Conservation (phyloP, 2,888 invertebrate genomes). For the Eustalomyia histrio region DNA sequence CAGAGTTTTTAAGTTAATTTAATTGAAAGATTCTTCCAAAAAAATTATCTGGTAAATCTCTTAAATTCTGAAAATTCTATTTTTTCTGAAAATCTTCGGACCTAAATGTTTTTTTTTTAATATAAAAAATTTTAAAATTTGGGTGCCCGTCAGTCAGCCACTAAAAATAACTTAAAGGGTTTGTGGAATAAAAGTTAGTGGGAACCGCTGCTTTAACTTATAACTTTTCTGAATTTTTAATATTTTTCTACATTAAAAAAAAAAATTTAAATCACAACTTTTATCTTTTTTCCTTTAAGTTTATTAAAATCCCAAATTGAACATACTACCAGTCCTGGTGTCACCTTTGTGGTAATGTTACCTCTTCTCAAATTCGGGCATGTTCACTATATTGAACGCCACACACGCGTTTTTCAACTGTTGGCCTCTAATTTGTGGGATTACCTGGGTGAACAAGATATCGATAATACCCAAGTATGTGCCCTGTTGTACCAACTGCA, state of each 20-base stretch:
- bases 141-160: too few relatives aligned
- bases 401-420: constrained; percentile 84
- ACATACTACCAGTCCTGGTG: constrained; percentile 80
- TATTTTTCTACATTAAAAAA: too few relatives aligned
- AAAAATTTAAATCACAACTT: background rate
- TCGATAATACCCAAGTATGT: constrained; percentile 79
- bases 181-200: too few relatives aligned
- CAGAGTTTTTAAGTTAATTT: too few relatives aligned
- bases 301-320: constrained; percentile 79
- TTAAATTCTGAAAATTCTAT: too few relatives aligned
- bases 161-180: too few relatives aligned
- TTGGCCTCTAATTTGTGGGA: constrained; percentile 87
- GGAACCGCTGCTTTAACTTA: background rate
- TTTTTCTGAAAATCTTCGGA: too few relatives aligned
- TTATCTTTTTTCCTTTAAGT: constrained; percentile 63
- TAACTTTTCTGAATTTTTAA: background rate
- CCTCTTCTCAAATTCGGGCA: constrained; percentile 85
- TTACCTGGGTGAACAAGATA: constrained; percentile 81
- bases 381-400: constrained; percentile 84
- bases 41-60: too few relatives aligned
- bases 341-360: constrained; percentile 85
- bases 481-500: constrained; percentile 89
- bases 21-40: too few relatives aligned
- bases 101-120: too few relatives aligned
- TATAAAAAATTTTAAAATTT: too few relatives aligned